phyloP scores from a whole-genome alignment of 2,113 vertebrate genomes.

The Xenopus borealis region DNA sequence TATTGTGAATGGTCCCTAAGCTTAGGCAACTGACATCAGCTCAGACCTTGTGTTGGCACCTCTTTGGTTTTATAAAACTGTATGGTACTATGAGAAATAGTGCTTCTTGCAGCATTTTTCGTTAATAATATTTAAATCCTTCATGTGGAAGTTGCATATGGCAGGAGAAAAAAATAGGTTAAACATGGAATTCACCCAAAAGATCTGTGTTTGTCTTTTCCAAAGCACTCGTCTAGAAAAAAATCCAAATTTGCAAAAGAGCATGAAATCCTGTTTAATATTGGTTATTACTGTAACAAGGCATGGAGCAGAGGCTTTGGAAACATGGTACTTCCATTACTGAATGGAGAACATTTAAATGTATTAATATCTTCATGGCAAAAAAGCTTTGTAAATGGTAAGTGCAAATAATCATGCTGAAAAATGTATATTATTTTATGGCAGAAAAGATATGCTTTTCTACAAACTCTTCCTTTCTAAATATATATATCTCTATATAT shows the following conservation, averaged over 20 bases:
- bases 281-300: conserved; percentile 20
- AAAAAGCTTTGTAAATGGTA: background rate
- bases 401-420: no score
- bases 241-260: conserved; percentile 12
- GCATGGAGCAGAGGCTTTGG: background rate
- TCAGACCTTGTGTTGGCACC: no score
- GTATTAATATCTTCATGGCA: conserved; percentile 23
- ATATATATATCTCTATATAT: no score
- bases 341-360: conserved; percentile 4
- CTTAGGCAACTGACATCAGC: no score
- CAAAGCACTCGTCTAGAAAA: background rate
- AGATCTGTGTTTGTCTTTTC: background rate
- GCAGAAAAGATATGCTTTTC: no score
- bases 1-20: no score
- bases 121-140: background rate
- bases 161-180: background rate
- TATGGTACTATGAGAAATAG: background rate
- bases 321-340: conserved; percentile 31
- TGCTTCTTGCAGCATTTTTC: background rate
- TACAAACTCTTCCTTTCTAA: no score
- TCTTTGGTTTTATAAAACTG: no score
- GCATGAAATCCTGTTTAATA: conserved; percentile 30
- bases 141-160: conserved; percentile 8
- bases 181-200: background rate
- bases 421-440: no score